phyloP scores from a whole-genome alignment of 2,113 vertebrate genomes.

The Prionailurus bengalensis region DNA sequence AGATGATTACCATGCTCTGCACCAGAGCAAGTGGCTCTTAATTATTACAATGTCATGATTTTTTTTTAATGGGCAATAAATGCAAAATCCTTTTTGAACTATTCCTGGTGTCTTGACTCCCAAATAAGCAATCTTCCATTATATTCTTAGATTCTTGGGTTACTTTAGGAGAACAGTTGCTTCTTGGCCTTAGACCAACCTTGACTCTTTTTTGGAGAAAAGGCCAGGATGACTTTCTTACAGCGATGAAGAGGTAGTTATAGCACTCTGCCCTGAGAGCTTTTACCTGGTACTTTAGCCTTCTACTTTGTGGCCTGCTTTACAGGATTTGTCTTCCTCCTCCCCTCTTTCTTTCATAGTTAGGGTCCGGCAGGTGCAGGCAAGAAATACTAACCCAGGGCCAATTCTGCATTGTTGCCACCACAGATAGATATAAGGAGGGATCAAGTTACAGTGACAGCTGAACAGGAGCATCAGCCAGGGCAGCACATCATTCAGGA shows the following conservation, averaged over 20 bases:
- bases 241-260: neutral
- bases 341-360: neutral
- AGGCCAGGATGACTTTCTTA: neutral
- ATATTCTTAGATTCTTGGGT: neutral
- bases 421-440: neutral
- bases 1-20: neutral
- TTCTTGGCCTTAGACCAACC: neutral
- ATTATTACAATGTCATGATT: neutral
- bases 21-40: slow-evolving; percentile 28
- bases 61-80: slow-evolving; percentile 3
- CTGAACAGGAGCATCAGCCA: neutral
- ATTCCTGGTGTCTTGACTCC: neutral
- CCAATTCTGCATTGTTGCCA: slow-evolving; percentile 3
- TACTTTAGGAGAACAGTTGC: neutral
- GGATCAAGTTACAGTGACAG: neutral
- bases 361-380: neutral
- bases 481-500: neutral
- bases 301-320: neutral
- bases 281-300: neutral
- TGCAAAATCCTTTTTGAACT: slow-evolving; percentile 11
- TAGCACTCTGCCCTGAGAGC: neutral
- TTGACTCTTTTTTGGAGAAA: neutral
- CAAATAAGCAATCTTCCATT: neutral
- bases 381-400: neutral
- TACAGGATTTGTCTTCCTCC: neutral